Percentiles rank a stretch among this genome's conserved stretches.
phyloP scores from a whole-genome alignment of 2,797 vertebrate species.

The Liasis olivaceus region DNA sequence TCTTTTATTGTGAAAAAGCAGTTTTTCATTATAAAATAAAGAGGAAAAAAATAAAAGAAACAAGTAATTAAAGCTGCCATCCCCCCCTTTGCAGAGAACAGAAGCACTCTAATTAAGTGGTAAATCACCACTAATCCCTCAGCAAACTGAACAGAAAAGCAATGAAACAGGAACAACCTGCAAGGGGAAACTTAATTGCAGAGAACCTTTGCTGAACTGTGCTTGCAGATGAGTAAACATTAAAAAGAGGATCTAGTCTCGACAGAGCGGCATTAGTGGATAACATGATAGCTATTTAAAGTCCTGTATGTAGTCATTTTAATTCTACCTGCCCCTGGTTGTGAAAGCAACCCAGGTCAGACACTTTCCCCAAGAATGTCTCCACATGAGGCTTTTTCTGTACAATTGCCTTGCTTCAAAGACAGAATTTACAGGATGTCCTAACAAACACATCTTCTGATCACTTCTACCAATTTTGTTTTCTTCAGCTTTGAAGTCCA shows the following conservation, averaged over 20 bases:
- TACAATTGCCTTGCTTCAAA: background rate
- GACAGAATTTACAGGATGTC: background rate
- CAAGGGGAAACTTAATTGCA: background rate
- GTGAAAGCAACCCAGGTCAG: background rate
- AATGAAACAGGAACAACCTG: background rate
- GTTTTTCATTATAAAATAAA: background rate
- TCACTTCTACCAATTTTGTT: background rate
- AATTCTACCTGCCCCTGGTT: background rate
- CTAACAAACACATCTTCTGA: background rate
- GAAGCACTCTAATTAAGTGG: background rate
- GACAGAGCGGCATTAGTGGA: background rate
- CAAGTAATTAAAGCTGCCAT: slow-evolving; percentile 1
- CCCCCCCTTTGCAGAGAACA: background rate
- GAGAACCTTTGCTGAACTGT: background rate
- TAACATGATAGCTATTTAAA: background rate
- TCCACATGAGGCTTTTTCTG: background rate
- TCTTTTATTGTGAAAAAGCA: background rate
- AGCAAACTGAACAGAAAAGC: background rate
- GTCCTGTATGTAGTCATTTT: background rate
- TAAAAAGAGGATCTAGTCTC: background rate
- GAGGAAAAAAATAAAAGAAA: background rate
- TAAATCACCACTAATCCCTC: background rate
- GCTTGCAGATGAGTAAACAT: background rate
- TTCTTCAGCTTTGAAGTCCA: background rate
- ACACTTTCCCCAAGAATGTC: background rate